Conservation (phyloP, 2,888 invertebrate species). For the Micoletzkya japonica region DNA sequence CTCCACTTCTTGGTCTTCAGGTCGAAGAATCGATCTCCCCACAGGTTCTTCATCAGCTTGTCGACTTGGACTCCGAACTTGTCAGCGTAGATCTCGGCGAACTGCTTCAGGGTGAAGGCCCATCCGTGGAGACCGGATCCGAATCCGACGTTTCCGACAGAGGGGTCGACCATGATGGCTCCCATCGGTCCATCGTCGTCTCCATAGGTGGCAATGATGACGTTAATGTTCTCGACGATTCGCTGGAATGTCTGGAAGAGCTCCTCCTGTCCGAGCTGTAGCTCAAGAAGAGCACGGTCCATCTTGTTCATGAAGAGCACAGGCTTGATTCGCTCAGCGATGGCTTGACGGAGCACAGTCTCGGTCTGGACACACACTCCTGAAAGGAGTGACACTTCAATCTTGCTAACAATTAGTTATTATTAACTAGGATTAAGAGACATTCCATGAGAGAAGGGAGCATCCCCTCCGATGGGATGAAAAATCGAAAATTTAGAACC, state of each 20-base stretch:
- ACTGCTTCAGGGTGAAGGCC: conserved; percentile 99
- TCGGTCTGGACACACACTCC: conserved; percentile 99
- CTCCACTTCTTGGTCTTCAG: conserved; percentile 96
- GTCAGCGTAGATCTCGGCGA: conserved; percentile 96
- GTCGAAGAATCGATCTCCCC: conserved; percentile 99
- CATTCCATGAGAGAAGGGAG: too few species aligned
- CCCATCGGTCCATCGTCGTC: conserved; percentile 99
- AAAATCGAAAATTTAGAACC: too few species aligned
- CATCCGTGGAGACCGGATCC: conserved; percentile 99
- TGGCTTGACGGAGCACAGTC: conserved; percentile 98
- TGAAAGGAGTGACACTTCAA: conserved; percentile 66
- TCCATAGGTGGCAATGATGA: conserved; percentile 97
- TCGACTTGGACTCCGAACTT: conserved; percentile 94
- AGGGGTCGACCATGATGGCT: conserved; percentile 94
- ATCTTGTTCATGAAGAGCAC: conserved; percentile 99
- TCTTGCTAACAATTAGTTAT: too few species aligned
- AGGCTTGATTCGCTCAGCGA: conserved; percentile 99
- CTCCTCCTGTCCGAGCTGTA: conserved; percentile 93
- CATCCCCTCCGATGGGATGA: too few species aligned
- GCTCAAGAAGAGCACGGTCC: conserved; percentile 96
- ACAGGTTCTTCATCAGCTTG: conserved; percentile 89
- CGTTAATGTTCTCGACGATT: conserved; percentile 99
- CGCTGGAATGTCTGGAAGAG: conserved; percentile 92
- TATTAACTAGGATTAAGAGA: too few species aligned
- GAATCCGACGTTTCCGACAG: conserved; percentile 98